Conservation (phyloP, 2,888 invertebrate species). For the Rugalucina vietnamica region DNA sequence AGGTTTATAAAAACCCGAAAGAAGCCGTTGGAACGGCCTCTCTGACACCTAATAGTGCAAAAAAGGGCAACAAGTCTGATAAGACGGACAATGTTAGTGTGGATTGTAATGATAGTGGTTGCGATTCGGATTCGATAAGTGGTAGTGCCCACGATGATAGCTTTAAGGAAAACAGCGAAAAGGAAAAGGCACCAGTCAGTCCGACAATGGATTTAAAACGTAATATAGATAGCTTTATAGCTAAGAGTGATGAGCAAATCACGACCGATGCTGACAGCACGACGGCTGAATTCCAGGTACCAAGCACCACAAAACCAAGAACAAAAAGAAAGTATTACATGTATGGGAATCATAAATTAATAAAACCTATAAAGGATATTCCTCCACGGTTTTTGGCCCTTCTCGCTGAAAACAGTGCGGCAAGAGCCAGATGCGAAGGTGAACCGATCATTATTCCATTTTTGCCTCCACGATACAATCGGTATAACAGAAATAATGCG, state of each 20-base stretch:
- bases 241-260: slow-evolving; percentile 36
- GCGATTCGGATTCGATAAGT: slow-evolving; percentile 62
- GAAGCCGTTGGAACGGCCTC: background rate
- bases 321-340: slow-evolving; percentile 77
- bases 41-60: background rate
- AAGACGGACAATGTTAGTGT: slow-evolving; percentile 15
- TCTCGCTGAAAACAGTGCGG: slow-evolving; percentile 74
- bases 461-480: slow-evolving; percentile 52
- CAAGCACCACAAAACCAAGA: slow-evolving; percentile 60
- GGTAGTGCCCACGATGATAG: slow-evolving; percentile 58
- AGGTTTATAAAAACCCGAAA: background rate
- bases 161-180: slow-evolving; percentile 47
- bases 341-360: slow-evolving; percentile 78
- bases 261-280: slow-evolving; percentile 26
- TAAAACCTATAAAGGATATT: slow-evolving; percentile 81
- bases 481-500: background rate
- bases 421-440: slow-evolving; percentile 77
- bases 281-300: slow-evolving; percentile 27
- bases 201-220: slow-evolving; percentile 20
- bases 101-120: slow-evolving; percentile 68
- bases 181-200: slow-evolving; percentile 30
- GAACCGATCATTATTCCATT: slow-evolving; percentile 77
- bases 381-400: slow-evolving; percentile 79
- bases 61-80: background rate
- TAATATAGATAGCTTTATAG: slow-evolving; percentile 63